Conservation (phyloP, 2,797 vertebrate species). For the Mus spretus region DNA sequence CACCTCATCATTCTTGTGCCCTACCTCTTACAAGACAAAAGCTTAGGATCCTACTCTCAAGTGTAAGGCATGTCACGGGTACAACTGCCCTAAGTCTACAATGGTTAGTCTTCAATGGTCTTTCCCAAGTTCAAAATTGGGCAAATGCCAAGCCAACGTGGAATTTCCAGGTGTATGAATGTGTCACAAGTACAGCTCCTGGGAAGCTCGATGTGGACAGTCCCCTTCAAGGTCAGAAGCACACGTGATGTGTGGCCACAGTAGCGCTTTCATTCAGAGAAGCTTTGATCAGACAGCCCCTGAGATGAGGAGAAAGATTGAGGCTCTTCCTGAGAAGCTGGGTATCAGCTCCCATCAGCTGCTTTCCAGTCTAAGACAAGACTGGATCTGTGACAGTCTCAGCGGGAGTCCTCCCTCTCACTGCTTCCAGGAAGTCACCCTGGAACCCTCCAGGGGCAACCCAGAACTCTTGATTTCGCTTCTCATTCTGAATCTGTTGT, state of each 20-base stretch:
- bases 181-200: not conserved
- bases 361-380: constrained; percentile 2
- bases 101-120: not conserved
- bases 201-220: not conserved
- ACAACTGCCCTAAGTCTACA: not conserved
- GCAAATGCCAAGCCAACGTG: not conserved
- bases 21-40: not conserved
- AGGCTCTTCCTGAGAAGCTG: not conserved
- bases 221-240: not conserved
- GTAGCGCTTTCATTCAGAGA: not conserved
- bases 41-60: not conserved
- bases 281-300: constrained; percentile 48
- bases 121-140: not conserved
- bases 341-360: not conserved
- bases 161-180: not conserved
- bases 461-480: not conserved
- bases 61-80: not conserved
- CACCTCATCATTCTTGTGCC: not conserved
- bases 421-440: not conserved
- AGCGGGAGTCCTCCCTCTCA: not conserved
- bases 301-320: not conserved
- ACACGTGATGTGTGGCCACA: not conserved
- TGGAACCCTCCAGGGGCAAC: not conserved
- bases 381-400: not conserved
- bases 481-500: not conserved